Evolutionary conservation across 2,113 vertebrate genomes (phyloP).

Genomic region (Anas platyrhynchos): DNA sequence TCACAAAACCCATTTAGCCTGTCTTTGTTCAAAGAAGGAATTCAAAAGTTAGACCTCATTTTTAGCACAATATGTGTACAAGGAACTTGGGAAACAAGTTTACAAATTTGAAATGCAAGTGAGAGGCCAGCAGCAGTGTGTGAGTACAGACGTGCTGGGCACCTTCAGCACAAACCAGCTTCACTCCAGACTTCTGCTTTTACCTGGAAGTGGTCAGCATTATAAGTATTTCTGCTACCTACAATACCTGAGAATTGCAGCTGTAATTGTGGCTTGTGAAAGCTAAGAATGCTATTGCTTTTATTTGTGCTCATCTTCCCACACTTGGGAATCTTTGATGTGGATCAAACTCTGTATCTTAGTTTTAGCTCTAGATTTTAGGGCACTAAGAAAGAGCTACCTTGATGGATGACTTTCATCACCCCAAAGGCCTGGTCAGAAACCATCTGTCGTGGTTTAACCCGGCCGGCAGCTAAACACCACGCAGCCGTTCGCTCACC

Average conservation of each 20-base stretch:
- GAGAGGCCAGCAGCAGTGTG: background rate
- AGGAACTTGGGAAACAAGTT: background rate
- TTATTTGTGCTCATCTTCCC: background rate
- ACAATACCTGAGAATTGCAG: background rate
- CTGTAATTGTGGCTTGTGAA: background rate
- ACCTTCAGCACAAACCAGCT: background rate
- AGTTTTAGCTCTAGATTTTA: background rate
- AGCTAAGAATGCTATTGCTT: background rate
- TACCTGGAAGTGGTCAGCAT: background rate
- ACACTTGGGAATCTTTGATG: background rate
- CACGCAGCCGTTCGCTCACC: no score
- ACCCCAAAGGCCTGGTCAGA: background rate
- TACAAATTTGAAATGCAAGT: background rate
- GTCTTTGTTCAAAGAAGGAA: background rate
- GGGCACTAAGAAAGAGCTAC: background rate
- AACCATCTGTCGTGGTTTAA: no score
- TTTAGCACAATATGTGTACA: background rate
- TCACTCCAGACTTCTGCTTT: background rate
- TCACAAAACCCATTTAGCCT: background rate
- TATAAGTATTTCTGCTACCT: background rate
- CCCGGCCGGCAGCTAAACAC: no score
- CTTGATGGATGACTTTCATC: background rate
- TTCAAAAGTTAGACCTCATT: background rate
- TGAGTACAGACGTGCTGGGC: background rate
- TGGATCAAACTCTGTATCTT: background rate